Conservation (phyloP, 2,888 invertebrate species). For the Eilema sororculum region DNA sequence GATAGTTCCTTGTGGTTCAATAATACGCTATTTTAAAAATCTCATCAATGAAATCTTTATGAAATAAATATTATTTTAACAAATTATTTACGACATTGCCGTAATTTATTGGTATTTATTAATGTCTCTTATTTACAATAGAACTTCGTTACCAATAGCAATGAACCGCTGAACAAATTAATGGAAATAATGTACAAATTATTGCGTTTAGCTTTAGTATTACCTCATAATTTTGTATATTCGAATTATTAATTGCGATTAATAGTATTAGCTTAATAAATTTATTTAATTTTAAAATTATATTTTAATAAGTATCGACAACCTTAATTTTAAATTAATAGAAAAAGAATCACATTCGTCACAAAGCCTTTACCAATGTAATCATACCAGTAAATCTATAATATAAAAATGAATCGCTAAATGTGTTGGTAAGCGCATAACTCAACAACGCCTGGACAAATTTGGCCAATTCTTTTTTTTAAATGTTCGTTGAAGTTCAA, state of each 20-base stretch:
- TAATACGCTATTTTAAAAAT: background rate
- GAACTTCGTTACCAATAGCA: slow-evolving; percentile 44
- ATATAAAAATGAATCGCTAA: too few relatives aligned
- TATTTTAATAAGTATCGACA: slow-evolving; percentile 52
- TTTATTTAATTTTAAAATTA: slow-evolving; percentile 40
- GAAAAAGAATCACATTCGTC: slow-evolving; percentile 1
- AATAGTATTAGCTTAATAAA: slow-evolving; percentile 43
- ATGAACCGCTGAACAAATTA: slow-evolving; percentile 53
- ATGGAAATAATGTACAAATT: slow-evolving; percentile 69
- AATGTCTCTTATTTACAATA: slow-evolving; percentile 17
- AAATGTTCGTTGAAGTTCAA: too few relatives aligned
- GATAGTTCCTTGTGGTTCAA: slow-evolving; percentile 1
- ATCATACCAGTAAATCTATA: background rate
- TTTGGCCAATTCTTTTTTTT: too few relatives aligned
- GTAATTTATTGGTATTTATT: background rate
- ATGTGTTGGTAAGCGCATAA: too few relatives aligned
- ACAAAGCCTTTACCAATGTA: background rate
- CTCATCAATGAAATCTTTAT: slow-evolving; percentile 7
- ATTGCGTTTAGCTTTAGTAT: slow-evolving; percentile 64
- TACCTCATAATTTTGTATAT: slow-evolving; percentile 63
- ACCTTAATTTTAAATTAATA: slow-evolving; percentile 31
- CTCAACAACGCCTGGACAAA: too few relatives aligned
- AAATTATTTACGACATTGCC: slow-evolving; percentile 8
- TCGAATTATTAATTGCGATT: slow-evolving; percentile 47
- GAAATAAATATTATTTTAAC: slow-evolving; percentile 3